Evolutionary conservation across 2,888 invertebrate species (phyloP), one percentile per base, ranked within the genome.

Genomic region (Actias luna): DNA sequence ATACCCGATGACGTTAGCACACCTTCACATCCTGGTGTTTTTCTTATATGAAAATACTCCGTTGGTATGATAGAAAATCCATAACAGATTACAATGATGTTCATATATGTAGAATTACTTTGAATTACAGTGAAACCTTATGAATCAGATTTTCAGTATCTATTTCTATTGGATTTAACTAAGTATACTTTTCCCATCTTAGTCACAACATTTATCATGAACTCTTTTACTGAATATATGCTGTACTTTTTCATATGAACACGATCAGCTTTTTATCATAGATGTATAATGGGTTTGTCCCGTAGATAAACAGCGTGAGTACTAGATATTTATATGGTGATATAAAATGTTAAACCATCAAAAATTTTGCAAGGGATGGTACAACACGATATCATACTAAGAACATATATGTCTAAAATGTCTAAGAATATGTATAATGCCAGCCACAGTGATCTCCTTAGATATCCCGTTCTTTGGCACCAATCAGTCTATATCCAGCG

Each of bases 171-270:
- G 16, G 12, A 55, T 5, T n/a, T 27, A 55, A 29, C n/a, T 16
- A 16, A 29, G 27, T 29, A 55, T n/a, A 55, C 29, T 29, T 55
- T 52, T 55, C 55, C 55, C 16, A 55, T n/a, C 27, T 55, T 55
- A 55, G 29, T 55, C 55, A 55, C 8, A n/a, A 1, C 8, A 7
- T 55, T 55, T 55, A 14, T 55, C 16, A 18, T 55, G 29, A 55
- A 25, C 25, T 50, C 5, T 50, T 4, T 22, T 50, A 4, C 46
- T 35, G 35, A 7, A 35, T 35, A 10, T 10, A 14, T 35, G 35
- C 14, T 35, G 8, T 8, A 35, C 35, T 35, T 35, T 35, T 35
- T 5, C 14, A 14, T 35, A 12, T 10, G n/a, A 5, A 39, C 4
- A 39, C 39, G 0, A n/a, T 5, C 4, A 16, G 14, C 5, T 14